Evolutionary conservation across 1,140 invertebrate species (phyloP), one percentile per base, ranked within the genome.

Genomic region (Melanaphis sacchari): DNA sequence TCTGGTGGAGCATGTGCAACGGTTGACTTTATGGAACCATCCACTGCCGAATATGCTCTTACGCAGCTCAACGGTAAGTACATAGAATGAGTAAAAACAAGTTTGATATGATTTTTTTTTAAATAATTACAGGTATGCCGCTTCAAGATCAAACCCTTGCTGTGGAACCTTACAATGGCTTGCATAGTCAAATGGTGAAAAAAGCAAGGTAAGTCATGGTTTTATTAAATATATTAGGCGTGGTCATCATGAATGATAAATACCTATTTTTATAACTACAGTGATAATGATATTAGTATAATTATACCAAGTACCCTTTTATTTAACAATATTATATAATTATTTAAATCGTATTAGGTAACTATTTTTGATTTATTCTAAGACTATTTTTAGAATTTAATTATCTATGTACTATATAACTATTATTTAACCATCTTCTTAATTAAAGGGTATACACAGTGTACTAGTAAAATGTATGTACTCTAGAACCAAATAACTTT

Each of bases 151-250:
- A 82, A 52, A 93, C 81, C 7, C 91, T 93, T 8, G 36, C 84
- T 31, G 91, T 82, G 0, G 91, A 93, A 93, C 91, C 91, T 6
- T 93, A 93, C 36, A 93, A 93, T 54, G 91, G 91, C 6, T 43
- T 93, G 22, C 91, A 93, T 26, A 85, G 91, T 93, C 91, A 93
- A 93, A 93, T 93, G 91, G 49, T 93, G 18, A 93, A 93, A 93
- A 93, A 93, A 52, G 91, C 91, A 54, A 93, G 46, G 91, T 93
- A 38, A 84, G 91, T 84, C 11, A 9, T 59, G 41, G 59, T 36
- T 66, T 41, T 52, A 41, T 41, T n/a, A 66, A 41, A 21, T 31
- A 8, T n/a, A 49, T 90, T 66, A 90, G 54, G 89, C 52, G 89
- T 90, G 52, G 89, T 90, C 38, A 41, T n/a, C 9, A 40, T n/a